Evolutionary conservation across 1,140 invertebrate genomes (phyloP).

Genomic region (Apocrypta bakeri): DNA sequence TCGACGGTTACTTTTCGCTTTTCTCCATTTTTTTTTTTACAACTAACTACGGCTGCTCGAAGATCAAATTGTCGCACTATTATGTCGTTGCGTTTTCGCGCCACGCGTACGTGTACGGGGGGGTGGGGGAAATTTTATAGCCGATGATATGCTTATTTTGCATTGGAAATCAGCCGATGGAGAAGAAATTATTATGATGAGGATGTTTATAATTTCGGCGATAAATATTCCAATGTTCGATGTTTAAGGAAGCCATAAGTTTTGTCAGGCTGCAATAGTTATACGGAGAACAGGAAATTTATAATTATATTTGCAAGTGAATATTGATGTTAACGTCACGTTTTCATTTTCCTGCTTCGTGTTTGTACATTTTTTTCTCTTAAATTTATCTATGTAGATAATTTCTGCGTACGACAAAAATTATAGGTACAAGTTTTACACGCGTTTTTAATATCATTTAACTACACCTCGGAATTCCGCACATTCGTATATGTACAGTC

Average conservation of each 20-base stretch:
- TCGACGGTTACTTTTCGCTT: not conserved
- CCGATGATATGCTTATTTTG: not conserved
- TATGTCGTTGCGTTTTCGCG: not conserved
- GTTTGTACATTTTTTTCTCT: no score
- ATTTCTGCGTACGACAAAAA: no score
- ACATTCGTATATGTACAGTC: no score
- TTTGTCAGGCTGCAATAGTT: no score
- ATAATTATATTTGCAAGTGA: no score
- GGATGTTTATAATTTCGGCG: not conserved
- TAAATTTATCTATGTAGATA: no score
- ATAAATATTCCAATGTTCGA: not conserved
- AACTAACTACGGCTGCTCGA: not conserved
- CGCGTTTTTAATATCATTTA: no score
- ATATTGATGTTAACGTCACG: no score
- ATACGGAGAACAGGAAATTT: no score
- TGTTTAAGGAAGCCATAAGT: not conserved
- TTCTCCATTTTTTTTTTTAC: not conserved
- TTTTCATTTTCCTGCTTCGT: no score
- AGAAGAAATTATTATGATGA: not conserved
- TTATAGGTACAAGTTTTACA: no score
- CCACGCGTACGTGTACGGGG: not conserved
- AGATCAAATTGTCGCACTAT: constrained; percentile 20
- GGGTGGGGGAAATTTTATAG: not conserved
- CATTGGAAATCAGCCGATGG: not conserved
- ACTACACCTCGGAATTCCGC: no score